These are phyloP conservation scores for Protonibea diacanthus DNA, from an alignment of 2,797 vertebrate species.

Conservation along the genomic window DNA sequence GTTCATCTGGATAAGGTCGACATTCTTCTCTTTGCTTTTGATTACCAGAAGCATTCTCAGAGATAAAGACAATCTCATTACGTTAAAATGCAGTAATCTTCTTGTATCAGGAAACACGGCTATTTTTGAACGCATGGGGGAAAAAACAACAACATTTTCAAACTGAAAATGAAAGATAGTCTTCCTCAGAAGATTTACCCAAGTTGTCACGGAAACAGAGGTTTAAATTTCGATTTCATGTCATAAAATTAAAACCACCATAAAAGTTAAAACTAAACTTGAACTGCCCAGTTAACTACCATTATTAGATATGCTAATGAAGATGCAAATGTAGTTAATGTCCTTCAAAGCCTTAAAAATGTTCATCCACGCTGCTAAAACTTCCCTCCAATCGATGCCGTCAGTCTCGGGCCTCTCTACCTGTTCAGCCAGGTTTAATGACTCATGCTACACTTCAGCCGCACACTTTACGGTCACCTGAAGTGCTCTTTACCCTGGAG, in stretches of 20 bases:
- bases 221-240: background rate
- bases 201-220: background rate
- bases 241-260: background rate
- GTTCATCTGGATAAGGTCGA: conserved; percentile 8
- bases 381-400: conserved; percentile 5
- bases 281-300: background rate
- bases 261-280: too few species aligned
- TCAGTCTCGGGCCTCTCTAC: conserved; percentile 10
- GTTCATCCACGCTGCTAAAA: background rate
- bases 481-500: conserved; percentile 71
- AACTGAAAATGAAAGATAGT: background rate
- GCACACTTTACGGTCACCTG: conserved; percentile 69
- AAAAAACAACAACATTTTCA: background rate
- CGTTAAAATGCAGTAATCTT: background rate
- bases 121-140: background rate
- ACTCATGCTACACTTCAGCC: conserved; percentile 63
- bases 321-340: background rate
- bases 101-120: background rate
- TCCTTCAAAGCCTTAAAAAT: background rate
- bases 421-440: conserved; percentile 65
- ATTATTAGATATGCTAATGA: background rate
- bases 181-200: background rate
- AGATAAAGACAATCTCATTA: background rate
- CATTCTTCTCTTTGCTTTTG: background rate
- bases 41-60: background rate